Evolutionary conservation across 2,113 vertebrate genomes (phyloP).

Genomic region (Oxyruncus cristatus): DNA sequence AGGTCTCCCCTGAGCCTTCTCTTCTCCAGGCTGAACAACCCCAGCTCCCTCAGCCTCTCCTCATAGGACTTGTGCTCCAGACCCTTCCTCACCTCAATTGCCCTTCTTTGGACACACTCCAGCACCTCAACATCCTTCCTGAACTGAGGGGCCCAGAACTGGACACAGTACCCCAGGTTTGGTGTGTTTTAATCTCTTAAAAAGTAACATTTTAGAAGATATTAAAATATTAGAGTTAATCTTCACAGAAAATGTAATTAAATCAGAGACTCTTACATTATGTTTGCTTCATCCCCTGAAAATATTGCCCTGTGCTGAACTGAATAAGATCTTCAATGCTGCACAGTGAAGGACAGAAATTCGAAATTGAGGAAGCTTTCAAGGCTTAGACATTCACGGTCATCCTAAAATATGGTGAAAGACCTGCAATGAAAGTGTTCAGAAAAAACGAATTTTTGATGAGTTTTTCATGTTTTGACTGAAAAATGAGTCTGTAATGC

Average conservation of each 20-base stretch:
- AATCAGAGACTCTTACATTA: background rate
- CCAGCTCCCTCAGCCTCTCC: background rate
- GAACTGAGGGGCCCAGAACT: background rate
- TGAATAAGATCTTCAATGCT: background rate
- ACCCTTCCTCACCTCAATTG: background rate
- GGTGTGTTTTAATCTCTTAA: background rate
- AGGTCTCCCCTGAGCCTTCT: background rate
- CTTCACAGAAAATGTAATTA: background rate
- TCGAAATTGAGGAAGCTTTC: background rate
- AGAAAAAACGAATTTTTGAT: background rate
- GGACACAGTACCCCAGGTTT: background rate
- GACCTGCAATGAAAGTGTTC: background rate
- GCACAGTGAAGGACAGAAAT: background rate
- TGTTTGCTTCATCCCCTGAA: background rate
- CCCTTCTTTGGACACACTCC: background rate
- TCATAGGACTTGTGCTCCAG: background rate
- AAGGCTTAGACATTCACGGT: background rate
- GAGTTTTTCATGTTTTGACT: background rate
- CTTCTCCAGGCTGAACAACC: background rate
- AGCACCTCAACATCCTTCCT: background rate
- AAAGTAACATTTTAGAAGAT: background rate
- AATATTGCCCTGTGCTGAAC: background rate
- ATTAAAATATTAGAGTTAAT: background rate
- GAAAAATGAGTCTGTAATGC: background rate
- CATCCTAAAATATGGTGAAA: background rate